Percentiles rank a stretch among this genome's conserved stretches.
Conservation (phyloP, 2,888 invertebrate species). For the Volucella bombylans region DNA sequence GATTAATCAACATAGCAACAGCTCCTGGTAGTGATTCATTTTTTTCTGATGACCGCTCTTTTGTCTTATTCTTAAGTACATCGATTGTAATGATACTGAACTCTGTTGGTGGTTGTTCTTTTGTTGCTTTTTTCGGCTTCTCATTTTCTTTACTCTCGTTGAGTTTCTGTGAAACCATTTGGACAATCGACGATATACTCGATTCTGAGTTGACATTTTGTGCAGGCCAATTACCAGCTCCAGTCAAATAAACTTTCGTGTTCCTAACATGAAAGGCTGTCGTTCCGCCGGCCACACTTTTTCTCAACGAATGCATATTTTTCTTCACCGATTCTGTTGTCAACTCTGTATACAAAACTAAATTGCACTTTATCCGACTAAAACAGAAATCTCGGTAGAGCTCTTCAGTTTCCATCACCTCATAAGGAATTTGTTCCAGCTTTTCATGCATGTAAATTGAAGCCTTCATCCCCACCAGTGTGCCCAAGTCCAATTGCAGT, state of each 20-base stretch:
- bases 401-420: conserved; percentile 85
- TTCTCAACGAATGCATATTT: conserved; percentile 86
- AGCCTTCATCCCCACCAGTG: conserved; percentile 85
- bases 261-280: conserved; percentile 88
- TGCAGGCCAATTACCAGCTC: conserved; percentile 78
- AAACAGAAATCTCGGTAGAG: conserved; percentile 88
- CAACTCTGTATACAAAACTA: conserved; percentile 86
- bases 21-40: conserved; percentile 60
- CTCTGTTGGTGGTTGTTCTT: conserved; percentile 76
- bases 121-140: conserved; percentile 47
- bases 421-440: conserved; percentile 86
- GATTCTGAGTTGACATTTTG: conserved; percentile 76
- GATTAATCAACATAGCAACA: conserved; percentile 77
- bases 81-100: conserved; percentile 80
- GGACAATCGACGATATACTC: conserved; percentile 75
- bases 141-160: conserved; percentile 38
- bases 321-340: conserved; percentile 85
- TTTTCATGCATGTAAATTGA: conserved; percentile 89
- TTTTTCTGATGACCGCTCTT: conserved; percentile 75
- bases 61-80: conserved; percentile 80
- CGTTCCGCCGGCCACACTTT: conserved; percentile 89
- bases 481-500: conserved; percentile 84
- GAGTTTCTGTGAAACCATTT: conserved; percentile 75
- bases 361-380: conserved; percentile 86
- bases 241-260: conserved; percentile 87